Evolutionary conservation across 2,113 vertebrate genomes (phyloP).

Genomic region (Bambusicola thoracicus): DNA sequence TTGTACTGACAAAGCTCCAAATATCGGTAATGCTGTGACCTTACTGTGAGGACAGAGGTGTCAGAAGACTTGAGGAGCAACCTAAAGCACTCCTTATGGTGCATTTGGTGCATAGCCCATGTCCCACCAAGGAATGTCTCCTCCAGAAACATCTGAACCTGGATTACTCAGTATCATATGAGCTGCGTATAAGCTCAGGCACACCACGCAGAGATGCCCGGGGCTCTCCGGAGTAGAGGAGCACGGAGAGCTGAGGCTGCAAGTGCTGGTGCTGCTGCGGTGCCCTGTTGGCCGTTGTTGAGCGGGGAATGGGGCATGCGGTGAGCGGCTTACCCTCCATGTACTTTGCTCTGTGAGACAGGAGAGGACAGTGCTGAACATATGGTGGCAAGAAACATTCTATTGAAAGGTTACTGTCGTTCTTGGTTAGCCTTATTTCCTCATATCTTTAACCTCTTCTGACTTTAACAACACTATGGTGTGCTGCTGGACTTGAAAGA

Average conservation of each 20-base stretch:
- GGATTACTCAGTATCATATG: background rate
- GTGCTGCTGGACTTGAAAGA: background rate
- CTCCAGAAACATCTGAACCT: background rate
- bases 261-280: background rate
- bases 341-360: background rate
- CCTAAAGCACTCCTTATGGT: fast-evolving
- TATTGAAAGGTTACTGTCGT: background rate
- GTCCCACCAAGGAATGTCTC: background rate
- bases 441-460: background rate
- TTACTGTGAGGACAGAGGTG: background rate
- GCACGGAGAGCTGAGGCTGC: fast-evolving
- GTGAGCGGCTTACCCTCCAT: background rate
- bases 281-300: background rate
- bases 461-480: background rate
- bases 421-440: background rate
- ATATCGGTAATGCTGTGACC: background rate
- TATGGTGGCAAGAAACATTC: background rate
- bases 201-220: fast-evolving
- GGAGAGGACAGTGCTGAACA: background rate
- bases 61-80: fast-evolving
- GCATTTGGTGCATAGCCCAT: fast-evolving
- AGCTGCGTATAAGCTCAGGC: background rate
- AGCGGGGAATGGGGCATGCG: background rate
- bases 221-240: fast-evolving
- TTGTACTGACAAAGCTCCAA: background rate